These are phyloP conservation scores for Drosophila sp. DNA, from an alignment of 1,140 invertebrate genomes.

Conservation along the genomic window DNA sequence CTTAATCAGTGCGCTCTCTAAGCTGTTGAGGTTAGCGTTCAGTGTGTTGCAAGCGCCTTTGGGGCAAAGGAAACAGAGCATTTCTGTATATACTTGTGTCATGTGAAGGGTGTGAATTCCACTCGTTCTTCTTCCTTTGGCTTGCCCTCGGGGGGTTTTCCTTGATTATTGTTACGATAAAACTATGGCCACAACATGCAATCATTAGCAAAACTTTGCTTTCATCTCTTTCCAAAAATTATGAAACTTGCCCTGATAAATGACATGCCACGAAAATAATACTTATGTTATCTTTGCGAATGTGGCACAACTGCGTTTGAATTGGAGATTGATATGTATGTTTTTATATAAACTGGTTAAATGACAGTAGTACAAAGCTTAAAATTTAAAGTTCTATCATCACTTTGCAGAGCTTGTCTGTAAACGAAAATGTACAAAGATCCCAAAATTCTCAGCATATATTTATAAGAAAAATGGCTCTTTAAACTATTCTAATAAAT, in stretches of 20 bases:
- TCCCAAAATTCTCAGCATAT: neutral
- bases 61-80: conserved; percentile 21
- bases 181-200: conserved; percentile 55
- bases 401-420: too few relatives aligned
- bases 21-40: conserved; percentile 27
- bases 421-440: too few relatives aligned
- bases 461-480: neutral
- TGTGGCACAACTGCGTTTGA: neutral
- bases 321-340: neutral
- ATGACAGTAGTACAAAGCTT: too few relatives aligned
- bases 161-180: conserved; percentile 48
- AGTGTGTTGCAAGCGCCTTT: conserved; percentile 16
- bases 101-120: conserved; percentile 16
- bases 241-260: conserved; percentile 48
- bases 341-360: too few relatives aligned
- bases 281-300: conserved; percentile 14
- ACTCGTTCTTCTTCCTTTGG: neutral
- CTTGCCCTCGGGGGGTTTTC: conserved; percentile 32
- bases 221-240: conserved; percentile 24
- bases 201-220: conserved; percentile 68
- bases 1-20: conserved; percentile 51
- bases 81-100: conserved; percentile 12
- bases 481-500: conserved; percentile 26
- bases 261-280: conserved; percentile 33
- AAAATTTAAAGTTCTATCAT: too few relatives aligned